Evolutionary conservation across 2,888 invertebrate genomes (phyloP).

Genomic region (Nycteola revayana): DNA sequence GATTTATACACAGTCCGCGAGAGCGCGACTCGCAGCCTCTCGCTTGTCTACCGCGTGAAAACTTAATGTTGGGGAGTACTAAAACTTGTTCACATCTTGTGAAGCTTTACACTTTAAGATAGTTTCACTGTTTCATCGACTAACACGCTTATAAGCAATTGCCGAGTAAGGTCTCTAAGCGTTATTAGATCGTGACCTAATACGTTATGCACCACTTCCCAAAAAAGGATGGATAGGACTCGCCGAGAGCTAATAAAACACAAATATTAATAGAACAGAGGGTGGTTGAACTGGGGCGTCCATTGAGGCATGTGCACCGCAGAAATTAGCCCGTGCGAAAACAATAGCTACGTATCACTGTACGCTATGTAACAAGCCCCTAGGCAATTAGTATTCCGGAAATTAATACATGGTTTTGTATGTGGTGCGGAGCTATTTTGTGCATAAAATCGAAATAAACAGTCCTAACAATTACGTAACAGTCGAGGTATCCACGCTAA

Average conservation of each 20-base stretch:
- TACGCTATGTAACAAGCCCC: slow-evolving; percentile 9
- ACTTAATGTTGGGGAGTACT: slow-evolving; percentile 58
- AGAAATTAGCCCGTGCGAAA: slow-evolving; percentile 42
- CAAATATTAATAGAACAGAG: slow-evolving; percentile 21
- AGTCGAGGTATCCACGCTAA: slow-evolving; percentile 19
- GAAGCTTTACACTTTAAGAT: slow-evolving; percentile 18
- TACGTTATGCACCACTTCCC: too few relatives aligned
- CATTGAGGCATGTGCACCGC: slow-evolving; percentile 35
- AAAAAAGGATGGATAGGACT: slow-evolving; percentile 8
- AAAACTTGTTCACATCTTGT: slow-evolving; percentile 49
- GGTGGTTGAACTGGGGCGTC: slow-evolving; percentile 30
- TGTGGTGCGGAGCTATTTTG: slow-evolving; percentile 1
- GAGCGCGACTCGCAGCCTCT: slow-evolving; percentile 31
- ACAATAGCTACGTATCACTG: slow-evolving; percentile 27
- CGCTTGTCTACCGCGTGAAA: slow-evolving; percentile 49
- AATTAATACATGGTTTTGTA: slow-evolving; percentile 15
- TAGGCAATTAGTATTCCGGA: slow-evolving; percentile 20
- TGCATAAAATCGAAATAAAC: slow-evolving; percentile 5
- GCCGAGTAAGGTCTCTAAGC: too few relatives aligned
- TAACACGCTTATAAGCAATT: slow-evolving; percentile 7
- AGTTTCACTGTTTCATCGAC: slow-evolving; percentile 1
- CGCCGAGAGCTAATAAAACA: slow-evolving; percentile 28
- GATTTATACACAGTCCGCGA: slow-evolving; percentile 41
- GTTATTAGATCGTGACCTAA: too few relatives aligned
- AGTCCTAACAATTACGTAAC: slow-evolving; percentile 20